Evolutionary conservation across 2,113 vertebrate species (phyloP).

Genomic region (Protobothrops flavoviridis): DNA sequence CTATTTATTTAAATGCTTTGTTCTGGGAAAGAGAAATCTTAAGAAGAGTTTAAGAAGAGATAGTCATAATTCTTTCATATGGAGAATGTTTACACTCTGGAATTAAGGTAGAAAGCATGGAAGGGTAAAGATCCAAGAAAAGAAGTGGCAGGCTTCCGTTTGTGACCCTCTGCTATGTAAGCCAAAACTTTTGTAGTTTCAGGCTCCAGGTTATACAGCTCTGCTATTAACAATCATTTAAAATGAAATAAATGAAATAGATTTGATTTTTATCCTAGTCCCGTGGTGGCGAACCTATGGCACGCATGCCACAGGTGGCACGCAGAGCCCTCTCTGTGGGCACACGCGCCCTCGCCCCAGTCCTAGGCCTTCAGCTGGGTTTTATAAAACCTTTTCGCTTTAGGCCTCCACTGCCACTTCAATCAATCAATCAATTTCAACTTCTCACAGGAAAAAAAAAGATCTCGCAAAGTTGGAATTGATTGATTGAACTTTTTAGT

Average conservation of each 20-base stretch:
- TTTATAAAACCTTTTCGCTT: too few relatives aligned
- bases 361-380: too few relatives aligned
- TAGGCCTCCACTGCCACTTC: too few relatives aligned
- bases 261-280: neutral
- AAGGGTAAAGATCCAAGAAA: neutral
- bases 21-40: neutral
- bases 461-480: too few relatives aligned
- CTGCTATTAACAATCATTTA: neutral
- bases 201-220: neutral
- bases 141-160: neutral
- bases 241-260: neutral
- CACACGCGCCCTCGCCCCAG: too few relatives aligned
- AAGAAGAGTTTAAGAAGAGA: neutral
- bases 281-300: too few relatives aligned
- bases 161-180: neutral
- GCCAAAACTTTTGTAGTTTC: neutral
- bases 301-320: too few relatives aligned
- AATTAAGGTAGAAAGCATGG: neutral
- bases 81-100: neutral
- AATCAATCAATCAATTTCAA: too few relatives aligned
- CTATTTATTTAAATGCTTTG: neutral
- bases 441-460: too few relatives aligned
- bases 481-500: too few relatives aligned
- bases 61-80: neutral
- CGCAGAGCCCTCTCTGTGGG: too few relatives aligned